phyloP scores from a whole-genome alignment of 1,140 invertebrate species.

The Lepidurus couesii region DNA sequence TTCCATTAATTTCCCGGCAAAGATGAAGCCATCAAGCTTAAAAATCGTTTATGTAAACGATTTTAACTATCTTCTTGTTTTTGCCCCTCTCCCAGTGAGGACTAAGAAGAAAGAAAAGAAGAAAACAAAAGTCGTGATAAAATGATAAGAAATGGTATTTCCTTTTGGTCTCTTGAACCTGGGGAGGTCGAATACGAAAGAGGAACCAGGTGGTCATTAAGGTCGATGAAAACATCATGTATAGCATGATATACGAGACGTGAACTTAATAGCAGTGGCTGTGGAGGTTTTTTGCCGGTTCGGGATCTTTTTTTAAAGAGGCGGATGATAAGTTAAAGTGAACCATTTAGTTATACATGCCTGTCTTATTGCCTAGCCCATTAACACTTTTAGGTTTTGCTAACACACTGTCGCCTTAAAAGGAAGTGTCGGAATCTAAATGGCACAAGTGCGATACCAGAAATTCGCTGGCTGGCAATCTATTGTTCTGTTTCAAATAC shows the following conservation, averaged over 20 bases:
- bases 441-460: no score
- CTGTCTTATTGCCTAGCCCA: no score
- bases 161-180: background rate
- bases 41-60: background rate
- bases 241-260: conserved; percentile 15
- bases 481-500: no score
- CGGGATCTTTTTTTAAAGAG: background rate
- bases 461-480: no score
- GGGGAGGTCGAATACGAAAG: background rate
- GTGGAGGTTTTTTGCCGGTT: background rate
- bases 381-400: no score
- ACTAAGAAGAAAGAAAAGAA: background rate
- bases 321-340: background rate
- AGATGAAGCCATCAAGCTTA: background rate
- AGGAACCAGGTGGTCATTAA: conserved; percentile 17
- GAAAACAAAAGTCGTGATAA: background rate
- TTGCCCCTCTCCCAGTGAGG: no score
- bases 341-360: no score
- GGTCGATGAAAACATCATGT: conserved; percentile 22
- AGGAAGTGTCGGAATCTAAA: no score
- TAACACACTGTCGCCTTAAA: no score
- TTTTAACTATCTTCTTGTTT: conserved; percentile 1
- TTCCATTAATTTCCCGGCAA: background rate
- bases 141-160: background rate
- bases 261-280: conserved; percentile 2